A percentile compares a stretch with the other conserved stretches of the same genome.
phyloP scores from a whole-genome alignment of 2,113 vertebrate genomes.

The Mustelus asterias region DNA sequence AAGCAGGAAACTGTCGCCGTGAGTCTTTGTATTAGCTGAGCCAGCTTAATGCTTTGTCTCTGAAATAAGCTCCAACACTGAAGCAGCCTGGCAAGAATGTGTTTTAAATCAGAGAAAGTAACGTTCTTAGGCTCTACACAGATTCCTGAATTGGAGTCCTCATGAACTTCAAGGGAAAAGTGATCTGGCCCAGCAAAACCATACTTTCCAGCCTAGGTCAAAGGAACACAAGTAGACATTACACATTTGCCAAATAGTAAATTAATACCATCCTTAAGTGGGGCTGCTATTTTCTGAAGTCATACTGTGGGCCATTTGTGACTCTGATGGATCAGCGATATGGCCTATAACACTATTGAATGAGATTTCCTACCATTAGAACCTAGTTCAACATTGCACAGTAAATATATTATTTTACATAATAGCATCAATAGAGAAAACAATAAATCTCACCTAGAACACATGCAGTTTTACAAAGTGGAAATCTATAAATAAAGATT shows the following conservation, averaged over 20 bases:
- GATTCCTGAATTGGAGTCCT: background rate
- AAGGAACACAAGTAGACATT: background rate
- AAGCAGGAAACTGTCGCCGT: no score
- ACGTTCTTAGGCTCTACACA: background rate
- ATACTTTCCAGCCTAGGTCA: background rate
- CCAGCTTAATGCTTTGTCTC: no score
- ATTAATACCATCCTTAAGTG: background rate
- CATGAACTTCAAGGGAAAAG: background rate
- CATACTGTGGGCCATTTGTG: background rate
- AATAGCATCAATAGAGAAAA: background rate
- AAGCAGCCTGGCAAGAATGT: background rate
- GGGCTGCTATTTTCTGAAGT: background rate
- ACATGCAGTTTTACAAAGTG: background rate
- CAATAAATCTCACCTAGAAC: background rate
- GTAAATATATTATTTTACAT: background rate
- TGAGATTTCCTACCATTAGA: no score
- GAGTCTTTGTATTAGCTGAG: no score
- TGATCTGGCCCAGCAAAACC: background rate
- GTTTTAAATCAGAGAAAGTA: background rate
- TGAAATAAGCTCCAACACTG: background rate
- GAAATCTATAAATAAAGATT: slow-evolving; percentile 41
- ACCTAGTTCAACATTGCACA: background rate
- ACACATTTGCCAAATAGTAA: background rate
- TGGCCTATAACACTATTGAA: background rate
- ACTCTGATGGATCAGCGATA: background rate